Percentiles rank a stretch among this genome's conserved stretches.
Conservation (phyloP, 2,113 vertebrate species). For the Bagarius yarrelli region DNA sequence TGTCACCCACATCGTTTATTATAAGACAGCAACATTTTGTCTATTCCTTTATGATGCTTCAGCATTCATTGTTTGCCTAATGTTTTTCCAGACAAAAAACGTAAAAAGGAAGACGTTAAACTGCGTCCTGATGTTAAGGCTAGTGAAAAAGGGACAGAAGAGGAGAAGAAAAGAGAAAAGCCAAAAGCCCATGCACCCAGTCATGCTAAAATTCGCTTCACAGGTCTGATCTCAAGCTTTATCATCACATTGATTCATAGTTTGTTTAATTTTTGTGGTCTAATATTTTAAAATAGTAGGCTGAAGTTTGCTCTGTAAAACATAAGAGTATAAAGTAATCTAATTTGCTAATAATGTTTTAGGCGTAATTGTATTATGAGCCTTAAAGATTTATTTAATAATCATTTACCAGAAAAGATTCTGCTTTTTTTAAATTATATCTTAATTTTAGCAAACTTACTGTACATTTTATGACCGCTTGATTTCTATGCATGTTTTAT, state of each 20-base stretch:
- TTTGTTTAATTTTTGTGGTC: background rate
- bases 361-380: no score
- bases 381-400: no score
- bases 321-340: background rate
- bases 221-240: constrained; percentile 68
- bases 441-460: no score
- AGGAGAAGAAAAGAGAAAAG: constrained; percentile 88
- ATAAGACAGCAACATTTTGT: background rate
- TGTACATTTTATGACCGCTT: no score
- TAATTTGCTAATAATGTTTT: background rate
- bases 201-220: constrained; percentile 91
- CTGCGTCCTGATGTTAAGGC: constrained; percentile 65
- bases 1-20: background rate
- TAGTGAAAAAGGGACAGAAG: constrained; percentile 70
- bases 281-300: background rate
- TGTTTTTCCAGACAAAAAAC: constrained; percentile 78
- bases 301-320: background rate
- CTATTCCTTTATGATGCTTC: background rate
- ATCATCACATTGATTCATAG: background rate
- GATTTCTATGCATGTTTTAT: no score
- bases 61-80: background rate
- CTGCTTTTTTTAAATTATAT: no score
- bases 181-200: constrained; percentile 90
- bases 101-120: constrained; percentile 82
- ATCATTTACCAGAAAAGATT: no score